Conservation (phyloP, 2,113 vertebrate genomes). For the Charina bottae region DNA sequence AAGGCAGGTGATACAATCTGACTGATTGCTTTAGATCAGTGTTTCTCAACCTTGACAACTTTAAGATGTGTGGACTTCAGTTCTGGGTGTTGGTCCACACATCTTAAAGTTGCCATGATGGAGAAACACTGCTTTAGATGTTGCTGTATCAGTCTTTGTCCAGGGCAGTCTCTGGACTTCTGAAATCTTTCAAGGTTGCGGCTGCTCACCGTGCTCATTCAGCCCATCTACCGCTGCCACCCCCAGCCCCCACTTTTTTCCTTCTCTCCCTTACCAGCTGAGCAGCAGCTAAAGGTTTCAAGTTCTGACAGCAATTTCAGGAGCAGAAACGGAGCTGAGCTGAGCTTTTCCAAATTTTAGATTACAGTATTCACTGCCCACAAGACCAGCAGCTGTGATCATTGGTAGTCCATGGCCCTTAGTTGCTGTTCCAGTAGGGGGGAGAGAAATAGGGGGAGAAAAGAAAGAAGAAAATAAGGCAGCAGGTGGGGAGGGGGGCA, state of each 20-base stretch:
- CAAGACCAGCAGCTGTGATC: not conserved
- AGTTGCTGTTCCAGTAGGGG: not conserved
- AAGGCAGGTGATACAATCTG: not conserved
- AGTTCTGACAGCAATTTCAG: too few relatives aligned
- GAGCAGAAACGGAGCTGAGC: too few relatives aligned
- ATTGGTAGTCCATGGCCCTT: not conserved
- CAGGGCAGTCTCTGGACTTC: too few relatives aligned
- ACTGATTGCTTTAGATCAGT: not conserved
- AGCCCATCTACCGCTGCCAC: too few relatives aligned
- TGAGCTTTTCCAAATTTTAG: too few relatives aligned
- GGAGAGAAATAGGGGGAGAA: not conserved
- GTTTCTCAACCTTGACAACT: too few relatives aligned
- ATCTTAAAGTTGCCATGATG: not conserved
- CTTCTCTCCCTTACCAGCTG: too few relatives aligned
- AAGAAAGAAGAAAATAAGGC: not conserved
- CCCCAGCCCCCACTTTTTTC: too few relatives aligned
- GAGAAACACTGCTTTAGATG: not conserved
- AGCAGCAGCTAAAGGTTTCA: too few relatives aligned
- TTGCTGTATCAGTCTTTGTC: not conserved
- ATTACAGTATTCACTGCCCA: not conserved
- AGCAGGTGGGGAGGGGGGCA: not conserved
- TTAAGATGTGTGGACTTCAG: not conserved
- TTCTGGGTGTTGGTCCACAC: not conserved
- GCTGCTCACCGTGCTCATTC: too few relatives aligned
- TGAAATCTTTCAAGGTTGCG: too few relatives aligned